A percentile compares a stretch with the other conserved stretches of the same genome.
These are phyloP conservation scores for Stomatorhinus walkeri DNA, from an alignment of 2,797 vertebrate genomes.

Conservation along the genomic window DNA sequence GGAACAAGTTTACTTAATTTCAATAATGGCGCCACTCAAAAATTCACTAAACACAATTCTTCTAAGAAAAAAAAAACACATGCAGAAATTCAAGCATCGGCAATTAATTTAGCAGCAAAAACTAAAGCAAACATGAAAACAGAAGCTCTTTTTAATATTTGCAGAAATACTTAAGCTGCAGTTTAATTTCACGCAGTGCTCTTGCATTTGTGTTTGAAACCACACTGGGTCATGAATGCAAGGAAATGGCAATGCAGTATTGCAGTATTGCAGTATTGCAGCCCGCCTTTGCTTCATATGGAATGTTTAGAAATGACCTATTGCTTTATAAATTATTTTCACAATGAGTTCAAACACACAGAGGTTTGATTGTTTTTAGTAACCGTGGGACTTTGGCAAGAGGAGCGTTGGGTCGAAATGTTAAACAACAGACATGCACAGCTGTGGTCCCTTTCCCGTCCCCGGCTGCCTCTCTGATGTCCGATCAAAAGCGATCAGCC, in stretches of 20 bases:
- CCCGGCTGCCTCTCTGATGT: neutral
- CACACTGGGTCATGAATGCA: neutral
- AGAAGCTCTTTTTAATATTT: neutral
- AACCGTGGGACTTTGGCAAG: neutral
- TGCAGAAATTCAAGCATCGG: neutral
- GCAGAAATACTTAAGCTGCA: neutral
- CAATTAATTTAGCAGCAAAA: neutral
- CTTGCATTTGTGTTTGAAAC: neutral
- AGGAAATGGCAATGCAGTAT: neutral
- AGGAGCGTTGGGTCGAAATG: neutral
- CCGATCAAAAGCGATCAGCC: neutral
- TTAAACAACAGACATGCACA: neutral
- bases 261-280: neutral
- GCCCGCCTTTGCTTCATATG: neutral
- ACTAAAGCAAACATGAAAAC: neutral
- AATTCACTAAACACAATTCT: constrained; percentile 7
- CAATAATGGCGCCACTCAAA: constrained; percentile 17
- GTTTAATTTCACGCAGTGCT: neutral
- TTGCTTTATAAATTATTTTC: neutral
- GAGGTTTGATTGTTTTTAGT: neutral
- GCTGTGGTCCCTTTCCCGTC: neutral
- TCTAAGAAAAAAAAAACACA: neutral
- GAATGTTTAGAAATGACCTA: neutral
- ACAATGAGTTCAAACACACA: neutral
- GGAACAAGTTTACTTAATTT: neutral